Evolutionary conservation across 2,113 vertebrate genomes (phyloP).

Genomic region (Suricata suricatta): DNA sequence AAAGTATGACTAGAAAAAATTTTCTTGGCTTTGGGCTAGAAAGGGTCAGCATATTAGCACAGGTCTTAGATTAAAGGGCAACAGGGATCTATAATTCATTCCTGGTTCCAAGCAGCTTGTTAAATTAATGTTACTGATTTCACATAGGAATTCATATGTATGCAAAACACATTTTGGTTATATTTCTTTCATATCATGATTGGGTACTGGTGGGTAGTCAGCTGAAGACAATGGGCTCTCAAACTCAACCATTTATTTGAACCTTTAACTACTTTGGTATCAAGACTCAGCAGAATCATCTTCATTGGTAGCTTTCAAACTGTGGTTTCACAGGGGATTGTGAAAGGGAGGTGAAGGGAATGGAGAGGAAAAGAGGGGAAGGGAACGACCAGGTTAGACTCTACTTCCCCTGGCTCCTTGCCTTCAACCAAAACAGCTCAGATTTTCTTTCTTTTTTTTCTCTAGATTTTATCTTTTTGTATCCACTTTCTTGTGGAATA

Average conservation of each 20-base stretch:
- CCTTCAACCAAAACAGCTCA: background rate
- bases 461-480: background rate
- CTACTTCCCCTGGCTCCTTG: background rate
- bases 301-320: background rate
- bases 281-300: background rate
- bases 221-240: background rate
- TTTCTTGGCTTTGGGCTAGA: background rate
- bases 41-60: background rate
- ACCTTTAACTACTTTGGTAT: background rate
- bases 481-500: background rate
- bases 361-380: background rate
- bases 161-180: background rate
- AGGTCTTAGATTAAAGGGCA: background rate
- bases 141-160: background rate
- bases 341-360: background rate
- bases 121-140: background rate
- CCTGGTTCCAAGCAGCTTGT: background rate
- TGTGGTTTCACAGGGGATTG: background rate
- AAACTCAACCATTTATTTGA: background rate
- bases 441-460: background rate
- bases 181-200: background rate
- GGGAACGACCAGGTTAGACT: background rate
- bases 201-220: background rate
- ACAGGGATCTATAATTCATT: background rate
- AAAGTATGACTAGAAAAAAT: conserved; percentile 1